Conservation (phyloP, 1,140 invertebrate species). For the Leptestheria dahalacensis region DNA sequence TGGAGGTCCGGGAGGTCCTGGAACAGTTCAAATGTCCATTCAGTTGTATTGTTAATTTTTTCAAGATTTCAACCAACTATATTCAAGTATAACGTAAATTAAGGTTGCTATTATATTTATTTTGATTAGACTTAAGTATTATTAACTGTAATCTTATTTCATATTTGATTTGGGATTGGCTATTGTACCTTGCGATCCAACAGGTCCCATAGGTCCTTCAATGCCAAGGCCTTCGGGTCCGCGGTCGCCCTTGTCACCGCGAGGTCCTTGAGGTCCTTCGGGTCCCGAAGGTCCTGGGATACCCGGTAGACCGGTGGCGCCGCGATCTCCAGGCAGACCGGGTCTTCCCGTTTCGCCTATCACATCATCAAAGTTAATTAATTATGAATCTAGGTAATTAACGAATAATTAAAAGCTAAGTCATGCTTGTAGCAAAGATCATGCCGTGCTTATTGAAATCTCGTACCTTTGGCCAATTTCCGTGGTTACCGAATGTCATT, state of each 20-base stretch:
- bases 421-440: background rate
- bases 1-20: conserved; percentile 42
- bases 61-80: background rate
- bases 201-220: conserved; percentile 48
- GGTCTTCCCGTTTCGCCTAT: conserved; percentile 35
- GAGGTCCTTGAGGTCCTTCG: conserved; percentile 40
- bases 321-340: conserved; percentile 38
- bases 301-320: conserved; percentile 47
- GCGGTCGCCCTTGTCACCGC: conserved; percentile 54
- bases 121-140: background rate
- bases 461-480: background rate
- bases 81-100: too few relatives aligned
- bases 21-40: conserved; percentile 10
- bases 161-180: background rate
- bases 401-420: background rate
- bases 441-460: background rate
- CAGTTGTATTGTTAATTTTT: background rate
- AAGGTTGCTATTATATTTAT: too few relatives aligned
- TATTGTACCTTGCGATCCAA: conserved; percentile 41
- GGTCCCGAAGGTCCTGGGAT: conserved; percentile 39
- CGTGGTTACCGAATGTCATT: conserved; percentile 26
- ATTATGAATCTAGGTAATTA: background rate
- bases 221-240: conserved; percentile 47
- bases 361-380: background rate
- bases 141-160: background rate